phyloP scores from a whole-genome alignment of 2,113 vertebrate genomes.

The Tiliqua scincoides region DNA sequence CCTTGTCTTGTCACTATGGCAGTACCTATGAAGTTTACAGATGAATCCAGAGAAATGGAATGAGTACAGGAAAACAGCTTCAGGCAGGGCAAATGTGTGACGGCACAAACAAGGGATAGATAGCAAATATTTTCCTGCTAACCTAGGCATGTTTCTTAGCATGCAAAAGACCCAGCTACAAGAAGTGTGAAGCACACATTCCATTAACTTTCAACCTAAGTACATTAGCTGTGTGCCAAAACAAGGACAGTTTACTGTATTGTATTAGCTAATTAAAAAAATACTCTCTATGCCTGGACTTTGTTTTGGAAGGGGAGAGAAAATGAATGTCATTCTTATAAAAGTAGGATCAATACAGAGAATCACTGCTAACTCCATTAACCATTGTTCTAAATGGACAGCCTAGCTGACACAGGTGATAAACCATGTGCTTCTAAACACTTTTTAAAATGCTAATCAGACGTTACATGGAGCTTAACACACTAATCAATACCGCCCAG shows the following conservation, averaged over 20 bases:
- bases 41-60: not conserved
- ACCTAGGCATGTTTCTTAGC: not conserved
- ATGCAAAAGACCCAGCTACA: constrained; percentile 13
- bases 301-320: constrained; percentile 63
- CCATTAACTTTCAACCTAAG: constrained; percentile 51
- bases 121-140: not conserved
- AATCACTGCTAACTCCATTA: constrained; percentile 67
- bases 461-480: constrained; percentile 52
- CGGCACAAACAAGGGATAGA: accelerated
- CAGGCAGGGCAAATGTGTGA: not conserved
- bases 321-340: constrained; percentile 51
- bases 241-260: constrained; percentile 26
- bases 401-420: constrained; percentile 62
- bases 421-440: constrained; percentile 67
- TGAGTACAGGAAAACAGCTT: not conserved
- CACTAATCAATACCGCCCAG: constrained; percentile 63
- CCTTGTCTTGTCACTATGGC: not conserved
- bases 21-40: constrained; percentile 19
- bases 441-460: constrained; percentile 72
- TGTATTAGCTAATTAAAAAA: constrained; percentile 51
- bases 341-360: constrained; percentile 57
- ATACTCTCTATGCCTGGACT: constrained; percentile 29
- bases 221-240: not conserved
- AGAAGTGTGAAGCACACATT: constrained; percentile 12
- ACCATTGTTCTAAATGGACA: constrained; percentile 48